Evolutionary conservation across 2,888 invertebrate species (phyloP).

Genomic region (Drosophila planitibia): DNA sequence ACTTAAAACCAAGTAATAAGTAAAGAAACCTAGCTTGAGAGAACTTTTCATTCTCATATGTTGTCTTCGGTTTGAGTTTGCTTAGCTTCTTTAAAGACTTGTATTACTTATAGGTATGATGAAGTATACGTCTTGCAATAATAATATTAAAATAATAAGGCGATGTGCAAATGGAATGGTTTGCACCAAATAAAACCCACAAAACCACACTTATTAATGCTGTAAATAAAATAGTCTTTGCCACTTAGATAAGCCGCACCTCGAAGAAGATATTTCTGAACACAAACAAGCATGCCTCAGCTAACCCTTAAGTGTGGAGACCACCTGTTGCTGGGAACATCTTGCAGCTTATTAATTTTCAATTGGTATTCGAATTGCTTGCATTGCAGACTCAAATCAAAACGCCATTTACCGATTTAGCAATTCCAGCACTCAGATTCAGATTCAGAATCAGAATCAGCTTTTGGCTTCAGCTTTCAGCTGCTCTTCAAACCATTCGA

Average conservation of each 20-base stretch:
- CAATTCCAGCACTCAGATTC: conserved; percentile 28
- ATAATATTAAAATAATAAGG: not conserved
- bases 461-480: conserved; percentile 4
- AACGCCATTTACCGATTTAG: conserved; percentile 64
- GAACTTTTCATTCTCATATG: not conserved
- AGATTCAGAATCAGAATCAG: not conserved
- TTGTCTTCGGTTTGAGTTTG: not conserved
- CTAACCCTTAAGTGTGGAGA: not conserved
- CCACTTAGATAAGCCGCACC: not conserved
- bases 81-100: not conserved
- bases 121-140: no score
- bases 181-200: not conserved
- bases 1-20: not conserved
- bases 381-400: conserved; percentile 47
- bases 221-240: not conserved
- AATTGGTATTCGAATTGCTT: conserved; percentile 43
- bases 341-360: conserved; percentile 64
- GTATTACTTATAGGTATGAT: not conserved
- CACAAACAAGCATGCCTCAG: not conserved
- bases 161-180: not conserved
- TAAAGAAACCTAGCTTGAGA: not conserved
- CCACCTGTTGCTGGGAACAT: conserved; percentile 16
- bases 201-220: not conserved
- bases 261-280: not conserved
- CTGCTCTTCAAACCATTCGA: conserved; percentile 50